phyloP scores from a whole-genome alignment of 2,888 invertebrate genomes.

The Ferrisia virgata region DNA sequence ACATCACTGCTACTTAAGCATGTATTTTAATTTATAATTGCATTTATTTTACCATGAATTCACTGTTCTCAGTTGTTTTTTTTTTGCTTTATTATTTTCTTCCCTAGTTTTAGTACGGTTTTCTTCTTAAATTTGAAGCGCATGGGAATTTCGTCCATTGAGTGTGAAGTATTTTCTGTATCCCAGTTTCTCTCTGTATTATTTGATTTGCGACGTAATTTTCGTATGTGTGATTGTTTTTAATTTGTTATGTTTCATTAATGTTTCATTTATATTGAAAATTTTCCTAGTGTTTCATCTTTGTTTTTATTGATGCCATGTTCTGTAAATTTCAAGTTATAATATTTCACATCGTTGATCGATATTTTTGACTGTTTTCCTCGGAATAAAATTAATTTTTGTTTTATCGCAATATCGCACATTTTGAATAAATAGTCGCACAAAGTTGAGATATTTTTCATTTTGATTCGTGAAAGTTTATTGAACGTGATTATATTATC shows the following conservation, averaged over 20 bases:
- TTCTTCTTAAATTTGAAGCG: not conserved
- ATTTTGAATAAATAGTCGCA: not conserved
- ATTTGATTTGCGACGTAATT: not conserved
- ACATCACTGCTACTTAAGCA: conserved; percentile 25
- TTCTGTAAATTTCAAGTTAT: not conserved
- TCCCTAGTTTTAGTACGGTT: not conserved
- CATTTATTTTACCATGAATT: not conserved
- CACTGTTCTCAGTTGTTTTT: not conserved
- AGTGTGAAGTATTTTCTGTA: not conserved
- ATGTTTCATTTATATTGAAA: not conserved
- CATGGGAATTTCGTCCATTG: not conserved
- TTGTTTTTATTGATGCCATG: not conserved
- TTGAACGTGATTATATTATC: not conserved
- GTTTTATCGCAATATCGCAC: not conserved
- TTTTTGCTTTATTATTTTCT: not conserved
- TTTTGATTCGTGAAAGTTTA: not conserved
- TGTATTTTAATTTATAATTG: not conserved
- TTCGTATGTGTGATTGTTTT: not conserved
- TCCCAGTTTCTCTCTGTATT: not conserved
- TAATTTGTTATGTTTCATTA: not conserved
- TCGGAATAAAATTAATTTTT: not conserved
- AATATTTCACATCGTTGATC: too few species aligned
- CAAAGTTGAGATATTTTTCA: not conserved
- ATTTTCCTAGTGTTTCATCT: not conserved
- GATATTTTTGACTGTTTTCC: not conserved